A percentile compares a stretch with the other conserved stretches of the same genome.
Conservation (phyloP, 2,797 vertebrate genomes). For the Pangasius djambal region DNA sequence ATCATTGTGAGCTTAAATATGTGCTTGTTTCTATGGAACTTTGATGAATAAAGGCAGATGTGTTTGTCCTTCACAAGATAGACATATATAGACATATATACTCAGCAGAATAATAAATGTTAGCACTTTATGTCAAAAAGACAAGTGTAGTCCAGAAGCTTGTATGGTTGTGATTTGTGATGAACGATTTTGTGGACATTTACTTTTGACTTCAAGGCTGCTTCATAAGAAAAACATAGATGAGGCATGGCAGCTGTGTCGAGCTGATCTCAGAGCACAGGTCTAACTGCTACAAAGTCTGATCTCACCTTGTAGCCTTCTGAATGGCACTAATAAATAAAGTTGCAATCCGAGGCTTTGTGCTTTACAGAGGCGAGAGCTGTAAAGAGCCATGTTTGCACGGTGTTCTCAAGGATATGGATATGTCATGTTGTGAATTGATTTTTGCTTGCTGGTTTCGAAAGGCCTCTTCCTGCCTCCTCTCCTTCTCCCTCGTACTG, state of each 20-base stretch:
- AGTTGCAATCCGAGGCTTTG: background rate
- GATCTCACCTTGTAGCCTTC: background rate
- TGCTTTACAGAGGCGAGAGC: background rate
- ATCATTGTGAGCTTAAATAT: background rate
- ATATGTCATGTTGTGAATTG: conserved; percentile 17
- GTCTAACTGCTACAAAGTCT: background rate
- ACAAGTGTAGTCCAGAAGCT: background rate
- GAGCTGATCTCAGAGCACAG: background rate
- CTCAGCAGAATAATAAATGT: conserved; percentile 5
- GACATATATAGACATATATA: background rate
- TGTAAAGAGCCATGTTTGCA: background rate
- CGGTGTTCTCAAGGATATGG: conserved; percentile 10
- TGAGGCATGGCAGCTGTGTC: background rate
- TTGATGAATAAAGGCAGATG: background rate
- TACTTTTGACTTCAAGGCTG: conserved; percentile 6
- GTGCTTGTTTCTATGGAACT: background rate
- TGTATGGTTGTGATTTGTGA: background rate
- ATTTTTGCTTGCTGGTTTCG: conserved; percentile 24
- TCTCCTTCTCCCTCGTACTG: background rate
- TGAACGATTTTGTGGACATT: conserved; percentile 11
- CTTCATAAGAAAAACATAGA: background rate
- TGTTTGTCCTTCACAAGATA: background rate
- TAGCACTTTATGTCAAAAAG: background rate
- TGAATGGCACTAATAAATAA: conserved; percentile 16
- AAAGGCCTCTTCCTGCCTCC: background rate